These are phyloP conservation scores for Phymatocera aterrima DNA, from an alignment of 2,888 invertebrate genomes.

Conservation along the genomic window DNA sequence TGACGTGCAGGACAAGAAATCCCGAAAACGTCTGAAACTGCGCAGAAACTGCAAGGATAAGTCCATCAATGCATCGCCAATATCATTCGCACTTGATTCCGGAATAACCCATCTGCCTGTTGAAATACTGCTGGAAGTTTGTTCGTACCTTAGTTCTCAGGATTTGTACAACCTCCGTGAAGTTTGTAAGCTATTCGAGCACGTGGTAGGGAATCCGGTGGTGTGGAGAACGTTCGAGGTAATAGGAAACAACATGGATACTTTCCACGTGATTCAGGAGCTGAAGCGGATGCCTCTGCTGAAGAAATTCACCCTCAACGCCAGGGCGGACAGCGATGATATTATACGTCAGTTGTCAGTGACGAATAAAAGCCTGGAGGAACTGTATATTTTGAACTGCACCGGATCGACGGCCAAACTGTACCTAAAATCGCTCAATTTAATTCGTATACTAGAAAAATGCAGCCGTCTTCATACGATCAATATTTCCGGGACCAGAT, in stretches of 20 bases:
- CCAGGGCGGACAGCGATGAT: conserved; percentile 61
- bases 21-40: conserved; percentile 18
- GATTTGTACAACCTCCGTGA: conserved; percentile 58
- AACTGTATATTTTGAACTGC: conserved; percentile 58
- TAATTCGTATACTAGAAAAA: conserved; percentile 63
- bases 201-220: conserved; percentile 57
- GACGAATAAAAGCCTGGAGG: conserved; percentile 63
- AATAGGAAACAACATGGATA: conserved; percentile 52
- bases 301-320: conserved; percentile 57
- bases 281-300: conserved; percentile 64
- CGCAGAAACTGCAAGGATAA: conserved; percentile 1
- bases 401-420: conserved; percentile 60
- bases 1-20: neutral
- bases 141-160: conserved; percentile 58
- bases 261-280: conserved; percentile 59
- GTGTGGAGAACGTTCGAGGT: conserved; percentile 65
- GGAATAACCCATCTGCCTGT: conserved; percentile 55
- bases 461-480: conserved; percentile 64
- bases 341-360: conserved; percentile 64
- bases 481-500: conserved; percentile 58
- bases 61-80: neutral
- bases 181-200: conserved; percentile 60
- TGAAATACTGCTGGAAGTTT: conserved; percentile 62
- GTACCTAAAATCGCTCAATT: conserved; percentile 59
- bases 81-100: conserved; percentile 7